Percentiles rank a stretch among this genome's conserved stretches.
phyloP scores from a whole-genome alignment of 1,140 invertebrate species.

The Plutomurus gul region DNA sequence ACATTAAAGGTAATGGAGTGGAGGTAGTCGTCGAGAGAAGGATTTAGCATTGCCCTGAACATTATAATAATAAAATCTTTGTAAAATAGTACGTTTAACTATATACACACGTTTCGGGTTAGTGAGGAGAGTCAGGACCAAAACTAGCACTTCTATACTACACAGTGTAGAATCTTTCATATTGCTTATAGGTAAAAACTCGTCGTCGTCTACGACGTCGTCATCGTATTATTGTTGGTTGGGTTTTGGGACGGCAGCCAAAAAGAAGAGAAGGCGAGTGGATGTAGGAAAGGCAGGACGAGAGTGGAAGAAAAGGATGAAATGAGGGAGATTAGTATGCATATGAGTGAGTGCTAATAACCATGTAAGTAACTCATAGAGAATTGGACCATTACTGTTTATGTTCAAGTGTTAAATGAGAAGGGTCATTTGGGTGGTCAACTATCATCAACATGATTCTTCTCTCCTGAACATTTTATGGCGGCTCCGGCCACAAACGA shows the following conservation, averaged over 20 bases:
- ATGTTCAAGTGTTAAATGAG: constrained; percentile 52
- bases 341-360: constrained; percentile 53
- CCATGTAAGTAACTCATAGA: constrained; percentile 52
- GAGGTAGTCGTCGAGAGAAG: constrained; percentile 14
- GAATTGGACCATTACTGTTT: constrained; percentile 53
- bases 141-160: no score
- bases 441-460: constrained; percentile 50
- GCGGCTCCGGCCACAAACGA: constrained; percentile 28
- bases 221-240: neutral
- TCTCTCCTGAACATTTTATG: constrained; percentile 45
- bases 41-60: constrained; percentile 27
- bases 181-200: no score
- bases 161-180: no score
- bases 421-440: constrained; percentile 53
- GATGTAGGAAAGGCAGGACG: neutral
- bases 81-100: no score
- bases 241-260: neutral
- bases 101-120: no score
- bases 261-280: neutral
- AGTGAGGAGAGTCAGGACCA: no score
- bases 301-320: constrained; percentile 10
- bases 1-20: constrained; percentile 39
- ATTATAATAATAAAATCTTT: constrained; percentile 25
- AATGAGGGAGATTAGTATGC: constrained; percentile 52
- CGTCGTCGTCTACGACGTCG: neutral